Percentiles rank a stretch among this genome's conserved stretches.
Evolutionary conservation across 2,888 invertebrate species (phyloP).

Genomic region (Quadroppia sp.): DNA sequence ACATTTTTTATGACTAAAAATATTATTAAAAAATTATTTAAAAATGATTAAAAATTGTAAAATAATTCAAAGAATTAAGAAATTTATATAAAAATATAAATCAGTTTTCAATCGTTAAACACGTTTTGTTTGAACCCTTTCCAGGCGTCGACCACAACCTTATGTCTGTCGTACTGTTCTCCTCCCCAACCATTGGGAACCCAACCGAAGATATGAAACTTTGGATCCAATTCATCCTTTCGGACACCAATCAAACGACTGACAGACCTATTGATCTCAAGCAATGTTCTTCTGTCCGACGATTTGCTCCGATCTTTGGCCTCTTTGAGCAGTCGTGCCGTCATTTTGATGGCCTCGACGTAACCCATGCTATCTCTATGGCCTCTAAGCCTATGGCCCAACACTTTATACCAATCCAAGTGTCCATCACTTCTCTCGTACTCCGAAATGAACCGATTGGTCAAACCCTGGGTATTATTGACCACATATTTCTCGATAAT

Average conservation of each 20-base stretch:
- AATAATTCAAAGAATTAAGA: no score
- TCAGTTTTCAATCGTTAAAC: no score
- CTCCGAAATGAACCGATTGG: neutral
- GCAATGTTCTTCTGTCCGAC: neutral
- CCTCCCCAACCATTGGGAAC: neutral
- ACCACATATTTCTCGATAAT: constrained; percentile 8
- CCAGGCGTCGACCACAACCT: neutral
- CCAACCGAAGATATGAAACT: neutral
- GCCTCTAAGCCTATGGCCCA: neutral
- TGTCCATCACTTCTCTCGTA: neutral
- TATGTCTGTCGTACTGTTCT: neutral
- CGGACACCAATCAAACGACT: neutral
- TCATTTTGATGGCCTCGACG: neutral
- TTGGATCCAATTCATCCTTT: constrained; percentile 3
- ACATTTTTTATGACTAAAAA: no score
- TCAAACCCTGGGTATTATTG: neutral
- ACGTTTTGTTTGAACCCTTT: neutral
- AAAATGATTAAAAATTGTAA: no score
- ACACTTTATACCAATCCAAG: constrained; percentile 2
- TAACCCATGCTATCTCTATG: neutral
- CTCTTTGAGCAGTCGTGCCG: neutral
- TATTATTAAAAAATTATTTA: no score
- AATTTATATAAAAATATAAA: no score
- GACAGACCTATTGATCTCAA: neutral
- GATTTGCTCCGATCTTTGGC: neutral